A percentile compares a stretch with the other conserved stretches of the same genome.
These are phyloP conservation scores for Trigoniulus corallinus DNA, from an alignment of 1,140 invertebrate genomes.

Conservation along the genomic window DNA sequence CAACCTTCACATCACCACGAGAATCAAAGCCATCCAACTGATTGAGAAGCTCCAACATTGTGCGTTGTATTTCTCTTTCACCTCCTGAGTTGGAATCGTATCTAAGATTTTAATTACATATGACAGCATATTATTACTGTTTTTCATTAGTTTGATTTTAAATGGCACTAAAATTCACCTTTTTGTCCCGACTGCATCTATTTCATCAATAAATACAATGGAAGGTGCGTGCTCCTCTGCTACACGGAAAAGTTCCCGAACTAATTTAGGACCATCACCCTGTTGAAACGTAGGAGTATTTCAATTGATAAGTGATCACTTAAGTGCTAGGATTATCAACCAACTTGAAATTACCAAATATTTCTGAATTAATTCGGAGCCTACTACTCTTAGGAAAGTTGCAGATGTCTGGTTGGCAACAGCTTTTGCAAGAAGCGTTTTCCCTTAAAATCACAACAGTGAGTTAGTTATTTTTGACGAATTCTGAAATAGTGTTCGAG, in stretches of 20 bases:
- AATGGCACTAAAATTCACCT: no score
- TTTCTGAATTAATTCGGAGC: slow-evolving; percentile 98
- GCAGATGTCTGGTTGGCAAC: slow-evolving; percentile 99
- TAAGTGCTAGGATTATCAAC: background rate
- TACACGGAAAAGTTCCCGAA: slow-evolving; percentile 91
- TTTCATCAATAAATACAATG: slow-evolving; percentile 99
- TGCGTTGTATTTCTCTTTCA: slow-evolving; percentile 97
- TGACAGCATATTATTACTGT: background rate
- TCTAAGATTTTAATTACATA: slow-evolving; percentile 15
- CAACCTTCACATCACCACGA: slow-evolving; percentile 83
- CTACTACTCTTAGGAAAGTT: slow-evolving; percentile 95
- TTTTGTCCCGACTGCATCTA: slow-evolving; percentile 99
- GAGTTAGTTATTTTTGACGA: background rate
- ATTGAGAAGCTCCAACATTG: slow-evolving; percentile 98
- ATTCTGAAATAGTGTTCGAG: background rate
- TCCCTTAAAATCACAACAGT: slow-evolving; percentile 34
- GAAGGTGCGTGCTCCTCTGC: slow-evolving; percentile 99
- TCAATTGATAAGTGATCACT: background rate
- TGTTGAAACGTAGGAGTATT: slow-evolving; percentile 19
- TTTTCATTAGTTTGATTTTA: no score
- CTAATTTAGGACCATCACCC: slow-evolving; percentile 97
- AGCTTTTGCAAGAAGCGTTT: slow-evolving; percentile 95
- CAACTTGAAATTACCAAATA: slow-evolving; percentile 53
- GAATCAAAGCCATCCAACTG: slow-evolving; percentile 98
- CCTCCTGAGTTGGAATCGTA: slow-evolving; percentile 99